A percentile compares a stretch with the other conserved stretches of the same genome.
phyloP scores from a whole-genome alignment of 1,140 invertebrate genomes.

The Tribolium madens region DNA sequence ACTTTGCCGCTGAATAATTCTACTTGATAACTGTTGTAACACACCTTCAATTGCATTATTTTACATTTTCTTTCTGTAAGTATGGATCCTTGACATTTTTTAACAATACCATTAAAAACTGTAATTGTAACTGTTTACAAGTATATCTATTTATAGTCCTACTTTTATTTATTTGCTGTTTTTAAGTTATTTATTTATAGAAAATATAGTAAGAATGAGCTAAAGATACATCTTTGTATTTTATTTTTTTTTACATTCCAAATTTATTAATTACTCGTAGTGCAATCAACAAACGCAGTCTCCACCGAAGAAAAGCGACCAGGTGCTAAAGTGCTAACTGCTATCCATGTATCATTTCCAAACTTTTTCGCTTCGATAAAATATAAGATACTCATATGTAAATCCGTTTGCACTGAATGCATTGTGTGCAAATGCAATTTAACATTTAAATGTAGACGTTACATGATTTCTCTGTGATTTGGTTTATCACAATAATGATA shows the following conservation, averaged over 20 bases:
- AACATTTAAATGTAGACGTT: neutral
- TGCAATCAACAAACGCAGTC: neutral
- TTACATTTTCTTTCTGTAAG: too few relatives aligned
- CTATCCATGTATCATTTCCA: neutral
- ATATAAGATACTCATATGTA: neutral
- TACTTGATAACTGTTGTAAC: neutral
- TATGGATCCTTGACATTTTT: too few relatives aligned
- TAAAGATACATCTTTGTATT: too few relatives aligned
- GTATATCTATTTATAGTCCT: too few relatives aligned
- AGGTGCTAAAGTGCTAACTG: neutral
- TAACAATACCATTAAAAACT: too few relatives aligned
- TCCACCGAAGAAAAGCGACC: neutral
- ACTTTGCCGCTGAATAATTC: neutral
- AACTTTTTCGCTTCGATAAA: neutral
- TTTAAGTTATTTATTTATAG: too few relatives aligned
- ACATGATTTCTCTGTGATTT: neutral
- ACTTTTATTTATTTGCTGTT: too few relatives aligned
- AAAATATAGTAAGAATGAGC: too few relatives aligned
- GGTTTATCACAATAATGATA: neutral
- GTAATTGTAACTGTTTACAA: too few relatives aligned
- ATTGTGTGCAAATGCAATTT: constrained; percentile 4
- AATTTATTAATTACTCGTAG: neutral
- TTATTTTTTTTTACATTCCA: too few relatives aligned
- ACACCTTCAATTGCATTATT: too few relatives aligned
- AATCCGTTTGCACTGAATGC: neutral